Evolutionary conservation across 2,888 invertebrate genomes (phyloP), one percentile per base, ranked within the genome.

Genomic region (Aspidiotus destructor): DNA sequence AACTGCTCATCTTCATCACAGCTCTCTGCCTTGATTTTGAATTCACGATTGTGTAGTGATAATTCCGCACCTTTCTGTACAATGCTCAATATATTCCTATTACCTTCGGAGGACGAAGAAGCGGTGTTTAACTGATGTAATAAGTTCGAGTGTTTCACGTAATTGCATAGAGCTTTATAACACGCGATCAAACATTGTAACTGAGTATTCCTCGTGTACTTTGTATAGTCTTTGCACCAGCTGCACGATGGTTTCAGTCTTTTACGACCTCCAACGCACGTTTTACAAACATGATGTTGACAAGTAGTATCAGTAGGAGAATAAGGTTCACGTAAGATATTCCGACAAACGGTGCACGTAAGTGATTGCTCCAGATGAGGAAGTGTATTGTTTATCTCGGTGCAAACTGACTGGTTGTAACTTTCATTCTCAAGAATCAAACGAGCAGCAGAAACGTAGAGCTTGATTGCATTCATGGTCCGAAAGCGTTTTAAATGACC

Each of bases 331-430:
- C 86, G 85, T 69, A 93, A 78, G 73, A 94, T 81, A 76, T 88
- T 86, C 71, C 88, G 87, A 78, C 95, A 95, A 68, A 93, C 92
- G 69, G 88, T 89, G 79, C 95, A 95, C 73, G 90, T 88, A 74
- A 95, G 81, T 72, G 90, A 87, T 77, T 91, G 90, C 70, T 92
- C 83, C 76, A 94, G 81, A 79, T 89, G 89, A 7, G 91, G 89
- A 73, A 94, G 57, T 9, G 57, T 17, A 28, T 41, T 28, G n/a
- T 15, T 55, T 17, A 65, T 65, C 28, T 55, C 42, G 28, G 55
- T 65, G 42, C 65, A 65, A 13, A 44, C 5, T 17, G 65, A n/a
- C 10, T 42, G 57, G 17, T 65, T 57, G 28, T 55, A 58, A n/a
- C 57, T 55, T 28, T 65, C 65, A 28, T 44, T 65, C 48, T 69